phyloP scores from a whole-genome alignment of 2,797 vertebrate genomes.

The Gallinago stenura region DNA sequence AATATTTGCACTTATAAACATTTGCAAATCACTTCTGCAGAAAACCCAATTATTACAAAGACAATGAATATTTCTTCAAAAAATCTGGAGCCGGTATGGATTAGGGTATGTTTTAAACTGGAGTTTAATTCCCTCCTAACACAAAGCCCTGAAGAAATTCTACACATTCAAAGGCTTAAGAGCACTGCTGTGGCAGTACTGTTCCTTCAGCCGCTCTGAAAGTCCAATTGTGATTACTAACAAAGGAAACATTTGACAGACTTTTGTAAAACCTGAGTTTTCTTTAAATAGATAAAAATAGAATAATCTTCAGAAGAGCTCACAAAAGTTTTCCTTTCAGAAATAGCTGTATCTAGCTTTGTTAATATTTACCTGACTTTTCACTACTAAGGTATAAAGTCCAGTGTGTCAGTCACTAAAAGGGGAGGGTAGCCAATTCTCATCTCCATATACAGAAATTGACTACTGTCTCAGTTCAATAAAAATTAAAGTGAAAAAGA shows the following conservation, averaged over 20 bases:
- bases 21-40: background rate
- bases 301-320: background rate
- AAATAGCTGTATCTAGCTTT: background rate
- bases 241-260: background rate
- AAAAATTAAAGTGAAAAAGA: background rate
- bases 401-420: background rate
- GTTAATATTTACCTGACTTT: background rate
- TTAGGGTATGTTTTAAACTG: background rate
- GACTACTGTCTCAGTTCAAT: background rate
- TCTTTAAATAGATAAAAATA: background rate
- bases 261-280: background rate
- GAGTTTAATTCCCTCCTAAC: background rate
- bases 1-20: background rate
- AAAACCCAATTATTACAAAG: background rate
- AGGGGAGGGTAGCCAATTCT: background rate
- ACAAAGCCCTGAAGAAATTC: background rate
- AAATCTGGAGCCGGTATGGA: background rate
- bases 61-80: background rate
- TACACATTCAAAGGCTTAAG: fast-evolving
- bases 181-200: background rate
- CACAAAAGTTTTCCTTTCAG: background rate
- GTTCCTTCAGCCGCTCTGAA: background rate
- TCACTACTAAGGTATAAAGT: background rate
- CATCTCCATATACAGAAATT: background rate
- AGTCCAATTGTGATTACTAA: background rate